phyloP scores from a whole-genome alignment of 2,797 vertebrate genomes.

The Ispidina picta region DNA sequence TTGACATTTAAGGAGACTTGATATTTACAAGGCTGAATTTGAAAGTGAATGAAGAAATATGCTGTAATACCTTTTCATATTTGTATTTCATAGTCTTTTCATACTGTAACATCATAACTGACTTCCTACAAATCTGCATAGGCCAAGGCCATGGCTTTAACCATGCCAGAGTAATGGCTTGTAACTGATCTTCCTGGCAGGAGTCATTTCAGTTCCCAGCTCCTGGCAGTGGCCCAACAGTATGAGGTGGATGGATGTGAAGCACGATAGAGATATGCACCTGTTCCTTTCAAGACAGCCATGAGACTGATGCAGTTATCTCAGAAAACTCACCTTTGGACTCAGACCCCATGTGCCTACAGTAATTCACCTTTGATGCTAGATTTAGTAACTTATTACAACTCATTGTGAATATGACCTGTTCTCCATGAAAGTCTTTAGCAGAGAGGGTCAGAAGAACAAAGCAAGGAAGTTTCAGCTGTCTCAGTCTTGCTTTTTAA shows the following conservation, averaged over 20 bases:
- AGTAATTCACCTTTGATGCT: background rate
- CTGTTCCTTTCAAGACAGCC: background rate
- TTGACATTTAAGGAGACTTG: background rate
- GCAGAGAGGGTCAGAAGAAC: background rate
- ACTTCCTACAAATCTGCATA: background rate
- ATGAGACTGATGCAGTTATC: background rate
- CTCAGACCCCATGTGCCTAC: background rate
- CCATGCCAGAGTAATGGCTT: background rate
- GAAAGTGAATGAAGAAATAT: background rate
- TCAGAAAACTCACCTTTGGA: background rate
- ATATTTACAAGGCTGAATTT: background rate
- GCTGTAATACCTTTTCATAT: background rate
- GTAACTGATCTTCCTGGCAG: background rate
- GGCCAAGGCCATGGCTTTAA: background rate
- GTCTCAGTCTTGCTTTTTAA: background rate
- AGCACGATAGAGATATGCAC: background rate
- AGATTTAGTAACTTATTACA: background rate
- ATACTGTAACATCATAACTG: background rate
- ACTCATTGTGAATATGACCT: background rate
- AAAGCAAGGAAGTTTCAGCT: background rate
- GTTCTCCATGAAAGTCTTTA: background rate
- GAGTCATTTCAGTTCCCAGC: background rate
- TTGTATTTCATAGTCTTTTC: background rate
- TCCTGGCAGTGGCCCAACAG: background rate
- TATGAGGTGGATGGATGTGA: background rate